Conservation (phyloP, 2,113 vertebrate species). For the Chinchilla lanigera region DNA sequence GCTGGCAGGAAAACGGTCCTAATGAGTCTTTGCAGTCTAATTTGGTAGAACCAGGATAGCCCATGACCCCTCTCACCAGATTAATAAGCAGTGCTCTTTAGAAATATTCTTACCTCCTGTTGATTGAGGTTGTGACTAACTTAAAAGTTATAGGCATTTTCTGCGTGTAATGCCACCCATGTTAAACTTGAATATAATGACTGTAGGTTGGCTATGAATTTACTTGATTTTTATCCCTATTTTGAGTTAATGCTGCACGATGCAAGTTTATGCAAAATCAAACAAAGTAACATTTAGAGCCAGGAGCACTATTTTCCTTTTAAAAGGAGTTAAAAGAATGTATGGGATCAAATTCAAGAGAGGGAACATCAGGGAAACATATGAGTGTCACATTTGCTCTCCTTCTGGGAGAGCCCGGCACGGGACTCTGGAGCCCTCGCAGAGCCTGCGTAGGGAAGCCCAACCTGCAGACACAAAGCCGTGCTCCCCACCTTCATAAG, state of each 20-base stretch:
- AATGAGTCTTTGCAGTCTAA: background rate
- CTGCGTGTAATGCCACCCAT: background rate
- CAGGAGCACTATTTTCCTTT: constrained; percentile 1
- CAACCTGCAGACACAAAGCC: constrained; percentile 59
- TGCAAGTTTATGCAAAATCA: constrained; percentile 55
- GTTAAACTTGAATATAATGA: background rate
- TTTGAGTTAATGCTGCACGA: constrained; percentile 47
- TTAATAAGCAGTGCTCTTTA: background rate
- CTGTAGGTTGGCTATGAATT: background rate
- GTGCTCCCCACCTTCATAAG: background rate
- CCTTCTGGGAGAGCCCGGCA: constrained; percentile 44
- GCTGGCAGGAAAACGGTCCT: background rate
- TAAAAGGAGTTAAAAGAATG: constrained; percentile 53
- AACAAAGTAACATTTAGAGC: constrained; percentile 7
- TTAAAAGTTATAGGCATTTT: constrained; percentile 40
- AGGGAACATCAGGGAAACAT: constrained; percentile 40
- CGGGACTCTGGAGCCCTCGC: background rate
- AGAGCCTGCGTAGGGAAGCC: background rate
- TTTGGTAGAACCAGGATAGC: background rate
- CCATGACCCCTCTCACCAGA: background rate
- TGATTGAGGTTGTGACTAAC: background rate
- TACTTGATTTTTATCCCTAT: constrained; percentile 33
- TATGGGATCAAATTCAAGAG: constrained; percentile 51
- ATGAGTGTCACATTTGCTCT: constrained; percentile 43
- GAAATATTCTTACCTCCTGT: background rate